A percentile compares a stretch with the other conserved stretches of the same genome.
These are phyloP conservation scores for Chloebia gouldiae DNA, from an alignment of 2,113 vertebrate genomes.

Conservation along the genomic window DNA sequence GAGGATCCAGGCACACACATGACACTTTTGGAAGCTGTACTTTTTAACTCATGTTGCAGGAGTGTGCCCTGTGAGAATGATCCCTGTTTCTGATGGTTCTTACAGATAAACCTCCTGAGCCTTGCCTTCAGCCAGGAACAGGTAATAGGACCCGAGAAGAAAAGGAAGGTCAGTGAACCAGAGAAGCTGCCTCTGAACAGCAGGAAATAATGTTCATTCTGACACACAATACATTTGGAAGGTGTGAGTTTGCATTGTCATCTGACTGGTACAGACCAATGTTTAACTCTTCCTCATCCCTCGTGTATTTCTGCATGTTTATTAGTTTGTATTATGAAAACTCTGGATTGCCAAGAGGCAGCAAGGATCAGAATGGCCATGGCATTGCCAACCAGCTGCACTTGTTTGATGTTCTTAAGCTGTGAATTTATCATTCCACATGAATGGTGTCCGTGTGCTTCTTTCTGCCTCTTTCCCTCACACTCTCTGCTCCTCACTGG, in stretches of 20 bases:
- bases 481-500: too few species aligned
- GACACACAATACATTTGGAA: constrained; percentile 12
- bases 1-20: constrained; percentile 37
- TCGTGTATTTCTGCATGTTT: background rate
- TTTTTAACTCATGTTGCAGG: constrained; percentile 23
- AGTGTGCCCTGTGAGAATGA: constrained; percentile 24
- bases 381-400: background rate
- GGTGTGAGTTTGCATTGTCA: constrained; percentile 7
- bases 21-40: constrained; percentile 13
- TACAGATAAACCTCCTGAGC: constrained; percentile 65
- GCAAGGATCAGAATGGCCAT: background rate
- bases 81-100: constrained; percentile 62
- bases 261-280: background rate
- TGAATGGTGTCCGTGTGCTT: background rate
- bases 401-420: background rate
- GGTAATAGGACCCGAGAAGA: constrained; percentile 56
- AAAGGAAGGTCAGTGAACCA: constrained; percentile 73
- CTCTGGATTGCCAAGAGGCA: background rate
- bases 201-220: constrained; percentile 1
- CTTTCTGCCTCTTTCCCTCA: background rate
- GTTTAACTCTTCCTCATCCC: background rate
- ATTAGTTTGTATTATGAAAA: background rate
- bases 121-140: constrained; percentile 63
- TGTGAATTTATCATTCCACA: background rate
- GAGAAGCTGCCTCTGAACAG: background rate